Evolutionary conservation across 2,888 invertebrate genomes (phyloP), one percentile per base, ranked within the genome.

Genomic region (Synanthedon myopaeformis): DNA sequence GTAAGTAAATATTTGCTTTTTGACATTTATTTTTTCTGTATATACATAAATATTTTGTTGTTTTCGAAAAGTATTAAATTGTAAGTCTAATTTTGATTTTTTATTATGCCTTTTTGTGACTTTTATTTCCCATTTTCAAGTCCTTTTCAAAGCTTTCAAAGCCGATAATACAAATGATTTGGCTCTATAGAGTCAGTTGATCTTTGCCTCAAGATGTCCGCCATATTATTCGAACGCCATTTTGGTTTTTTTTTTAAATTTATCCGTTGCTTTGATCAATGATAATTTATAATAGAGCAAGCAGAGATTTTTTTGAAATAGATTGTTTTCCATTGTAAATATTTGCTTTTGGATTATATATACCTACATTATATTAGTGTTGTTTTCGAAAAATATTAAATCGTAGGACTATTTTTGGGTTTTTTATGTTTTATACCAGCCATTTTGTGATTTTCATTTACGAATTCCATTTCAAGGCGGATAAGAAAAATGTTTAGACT

Each of bases 311-410:
- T 62, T 59, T 64, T 56, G 2, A 45, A 14, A 13, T 45, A 45
- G 8, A 35, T 63, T 61, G 56, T 58, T 59, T 66, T 63, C 60
- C 60, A 59, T 5, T 79, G 76, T 80, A 77, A 70, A 81, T 79
- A 76, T 67, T 64, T 62, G 54, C 48, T 35, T 52, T 57, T 61
- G 58, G 56, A 57, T 65, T 69, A 63, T 62, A 67, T 63, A 69
- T 64, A 70, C 69, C 4, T 4, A 70, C 67, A 66, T 17, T 23
- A 23, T 28, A 8, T 28, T 28, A 2, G 28, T 73, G 67, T 76
- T 75, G 62, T 75, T 74, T 76, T 69, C 2, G n/a, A 61, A 58
- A 58, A 73, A 70, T 79, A 79, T 79, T 79, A 79, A 78, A 79
- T 66, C 67, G 70, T 75, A 74, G 74, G 67, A 75, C 65, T 28